phyloP scores from a whole-genome alignment of 2,888 invertebrate species.

The Conchocele bisecta region DNA sequence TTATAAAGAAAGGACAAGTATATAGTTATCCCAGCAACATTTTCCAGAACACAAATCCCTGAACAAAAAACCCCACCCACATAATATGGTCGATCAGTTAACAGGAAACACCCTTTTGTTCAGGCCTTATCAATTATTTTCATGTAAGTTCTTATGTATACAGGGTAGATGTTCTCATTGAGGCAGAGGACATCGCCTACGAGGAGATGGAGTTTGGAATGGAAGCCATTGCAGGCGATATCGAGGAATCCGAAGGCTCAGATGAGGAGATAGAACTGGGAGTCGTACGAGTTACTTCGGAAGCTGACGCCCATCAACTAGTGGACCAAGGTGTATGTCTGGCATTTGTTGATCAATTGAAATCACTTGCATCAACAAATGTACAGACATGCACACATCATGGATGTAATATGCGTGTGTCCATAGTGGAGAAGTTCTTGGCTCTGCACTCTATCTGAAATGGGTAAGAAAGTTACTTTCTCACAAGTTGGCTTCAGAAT shows the following conservation, averaged over 20 bases:
- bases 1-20: no score
- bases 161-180: background rate
- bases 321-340: background rate
- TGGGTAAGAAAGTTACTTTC: conserved; percentile 14
- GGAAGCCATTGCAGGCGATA: background rate
- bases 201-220: conserved; percentile 13
- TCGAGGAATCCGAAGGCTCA: no score
- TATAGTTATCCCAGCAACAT: no score
- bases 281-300: no score
- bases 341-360: background rate
- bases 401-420: background rate
- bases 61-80: no score
- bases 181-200: conserved; percentile 1
- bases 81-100: no score
- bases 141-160: no score
- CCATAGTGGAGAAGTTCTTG: background rate
- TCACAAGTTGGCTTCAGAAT: no score
- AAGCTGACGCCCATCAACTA: background rate
- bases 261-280: no score
- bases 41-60: no score
- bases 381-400: background rate
- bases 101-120: no score
- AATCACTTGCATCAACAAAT: background rate
- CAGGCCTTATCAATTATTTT: no score
- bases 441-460: conserved; percentile 13